A percentile compares a stretch with the other conserved stretches of the same genome.
These are phyloP conservation scores for Eutolmus rufibarbis DNA, from an alignment of 2,888 invertebrate genomes.

Conservation along the genomic window DNA sequence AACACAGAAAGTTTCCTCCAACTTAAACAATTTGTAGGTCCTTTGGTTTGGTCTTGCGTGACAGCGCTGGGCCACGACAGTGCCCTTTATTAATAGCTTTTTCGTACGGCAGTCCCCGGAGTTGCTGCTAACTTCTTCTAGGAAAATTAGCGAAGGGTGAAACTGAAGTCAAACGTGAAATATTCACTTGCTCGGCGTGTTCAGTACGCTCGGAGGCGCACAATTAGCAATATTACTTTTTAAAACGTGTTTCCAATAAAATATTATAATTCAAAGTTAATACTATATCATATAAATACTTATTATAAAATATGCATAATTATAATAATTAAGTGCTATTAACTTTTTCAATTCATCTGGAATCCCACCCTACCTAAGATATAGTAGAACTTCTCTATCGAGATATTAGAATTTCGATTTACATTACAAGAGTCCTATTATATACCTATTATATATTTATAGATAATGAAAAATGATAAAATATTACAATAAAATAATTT, in stretches of 20 bases:
- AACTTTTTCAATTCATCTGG: background rate
- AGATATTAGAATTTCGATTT: no score
- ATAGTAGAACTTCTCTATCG: no score
- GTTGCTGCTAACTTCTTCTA: background rate
- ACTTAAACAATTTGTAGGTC: constrained; percentile 38
- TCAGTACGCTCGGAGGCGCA: background rate
- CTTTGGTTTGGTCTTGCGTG: constrained; percentile 35
- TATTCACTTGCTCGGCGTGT: background rate
- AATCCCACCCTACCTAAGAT: no score
- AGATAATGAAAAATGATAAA: no score
- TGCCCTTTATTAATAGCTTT: constrained; percentile 37
- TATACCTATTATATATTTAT: no score
- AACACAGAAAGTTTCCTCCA: constrained; percentile 29
- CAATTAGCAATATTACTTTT: background rate
- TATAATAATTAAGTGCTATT: background rate
- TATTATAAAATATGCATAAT: background rate
- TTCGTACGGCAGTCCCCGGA: background rate
- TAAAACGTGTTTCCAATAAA: background rate
- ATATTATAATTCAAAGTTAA: background rate
- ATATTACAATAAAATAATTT: no score
- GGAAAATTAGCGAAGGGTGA: background rate
- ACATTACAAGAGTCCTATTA: no score
- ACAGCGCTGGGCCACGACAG: constrained; percentile 2
- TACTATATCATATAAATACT: background rate
- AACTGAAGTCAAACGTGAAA: background rate